These are phyloP conservation scores for Leucoraja erinaceus DNA, from an alignment of 2,113 vertebrate genomes.

Conservation along the genomic window DNA sequence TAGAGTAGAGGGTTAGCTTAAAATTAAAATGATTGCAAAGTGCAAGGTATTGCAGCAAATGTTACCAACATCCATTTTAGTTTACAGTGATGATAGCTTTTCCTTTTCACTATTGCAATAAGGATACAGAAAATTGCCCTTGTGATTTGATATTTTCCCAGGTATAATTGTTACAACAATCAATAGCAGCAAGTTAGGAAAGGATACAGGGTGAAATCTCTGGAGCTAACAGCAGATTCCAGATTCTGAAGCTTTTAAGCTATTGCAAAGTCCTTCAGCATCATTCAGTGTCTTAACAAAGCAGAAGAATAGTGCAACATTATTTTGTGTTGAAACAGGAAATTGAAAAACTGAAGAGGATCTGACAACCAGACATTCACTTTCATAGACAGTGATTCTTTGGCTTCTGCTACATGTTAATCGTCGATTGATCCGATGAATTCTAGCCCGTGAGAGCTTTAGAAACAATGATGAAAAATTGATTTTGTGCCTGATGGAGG, in stretches of 20 bases:
- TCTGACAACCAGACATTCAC: neutral
- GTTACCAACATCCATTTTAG: neutral
- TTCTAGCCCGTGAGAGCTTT: neutral
- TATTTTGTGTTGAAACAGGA: neutral
- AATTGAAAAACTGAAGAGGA: neutral
- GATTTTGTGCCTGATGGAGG: neutral
- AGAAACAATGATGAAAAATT: conserved; percentile 4
- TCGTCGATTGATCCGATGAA: neutral
- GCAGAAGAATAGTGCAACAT: neutral
- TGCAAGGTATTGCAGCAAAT: neutral
- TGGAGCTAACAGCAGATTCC: neutral
- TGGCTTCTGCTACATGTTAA: neutral
- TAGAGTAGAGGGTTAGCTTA: neutral
- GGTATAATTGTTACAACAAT: neutral
- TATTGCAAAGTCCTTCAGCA: neutral
- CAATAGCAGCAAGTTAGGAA: neutral
- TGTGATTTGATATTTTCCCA: neutral
- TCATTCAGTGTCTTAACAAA: conserved; percentile 15
- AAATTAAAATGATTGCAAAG: neutral
- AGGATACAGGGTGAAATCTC: neutral
- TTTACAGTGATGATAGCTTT: neutral
- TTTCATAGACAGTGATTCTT: neutral
- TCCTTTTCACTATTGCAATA: neutral
- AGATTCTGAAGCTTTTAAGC: neutral
- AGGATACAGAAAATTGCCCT: neutral